phyloP scores from a whole-genome alignment of 2,113 vertebrate species.

The Grallaria varia region DNA sequence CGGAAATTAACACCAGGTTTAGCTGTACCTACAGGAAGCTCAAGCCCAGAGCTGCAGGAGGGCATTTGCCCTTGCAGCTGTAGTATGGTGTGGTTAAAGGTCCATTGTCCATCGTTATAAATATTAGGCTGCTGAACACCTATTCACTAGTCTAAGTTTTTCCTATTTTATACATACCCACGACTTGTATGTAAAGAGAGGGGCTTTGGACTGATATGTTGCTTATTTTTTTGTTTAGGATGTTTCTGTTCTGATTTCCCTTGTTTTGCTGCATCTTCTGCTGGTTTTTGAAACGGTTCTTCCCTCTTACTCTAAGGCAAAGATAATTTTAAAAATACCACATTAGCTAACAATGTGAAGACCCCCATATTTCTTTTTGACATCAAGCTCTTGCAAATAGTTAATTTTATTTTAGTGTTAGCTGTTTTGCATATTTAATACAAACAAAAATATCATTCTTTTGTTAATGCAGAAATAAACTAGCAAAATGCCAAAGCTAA shows the following conservation, averaged over 20 bases:
- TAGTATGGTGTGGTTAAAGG: neutral
- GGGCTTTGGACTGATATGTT: slow-evolving; percentile 53
- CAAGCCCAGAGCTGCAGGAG: neutral
- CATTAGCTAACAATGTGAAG: slow-evolving; percentile 38
- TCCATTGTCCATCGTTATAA: neutral
- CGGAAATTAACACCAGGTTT: neutral
- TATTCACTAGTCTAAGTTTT: slow-evolving; percentile 23
- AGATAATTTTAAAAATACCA: slow-evolving; percentile 64
- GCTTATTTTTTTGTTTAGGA: slow-evolving; percentile 66
- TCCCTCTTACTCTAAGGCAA: slow-evolving; percentile 73
- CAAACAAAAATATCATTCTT: neutral
- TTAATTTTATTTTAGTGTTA: neutral
- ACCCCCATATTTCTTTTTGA: neutral
- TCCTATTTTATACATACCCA: slow-evolving; percentile 72
- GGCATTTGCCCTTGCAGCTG: neutral
- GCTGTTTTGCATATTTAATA: neutral
- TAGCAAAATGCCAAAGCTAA: neutral
- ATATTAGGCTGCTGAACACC: neutral
- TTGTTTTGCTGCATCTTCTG: slow-evolving; percentile 65
- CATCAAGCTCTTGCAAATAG: neutral
- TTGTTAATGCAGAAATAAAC: neutral
- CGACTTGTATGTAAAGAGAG: slow-evolving; percentile 67
- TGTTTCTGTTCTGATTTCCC: slow-evolving; percentile 70
- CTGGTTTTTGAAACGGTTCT: slow-evolving; percentile 54
- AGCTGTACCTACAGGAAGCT: neutral